Percentiles rank a stretch among this genome's conserved stretches.
phyloP scores from a whole-genome alignment of 2,797 vertebrate species.

The Phoebastria nigripes region DNA sequence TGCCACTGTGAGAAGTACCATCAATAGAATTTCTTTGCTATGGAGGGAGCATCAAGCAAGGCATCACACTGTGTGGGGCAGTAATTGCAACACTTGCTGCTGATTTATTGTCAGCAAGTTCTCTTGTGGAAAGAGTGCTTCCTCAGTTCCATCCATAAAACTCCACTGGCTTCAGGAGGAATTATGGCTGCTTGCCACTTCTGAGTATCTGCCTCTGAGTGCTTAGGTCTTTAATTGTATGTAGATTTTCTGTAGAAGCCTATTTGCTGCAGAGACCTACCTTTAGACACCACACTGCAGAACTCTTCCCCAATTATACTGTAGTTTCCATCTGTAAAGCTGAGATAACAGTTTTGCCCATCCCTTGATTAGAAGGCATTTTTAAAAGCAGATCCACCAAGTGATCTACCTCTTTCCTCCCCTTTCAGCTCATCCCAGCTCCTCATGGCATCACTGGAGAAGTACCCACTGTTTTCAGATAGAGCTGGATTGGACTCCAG shows the following conservation, averaged over 20 bases:
- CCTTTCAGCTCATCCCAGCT: neutral
- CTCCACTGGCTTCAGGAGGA: conserved; percentile 16
- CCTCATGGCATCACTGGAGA: neutral
- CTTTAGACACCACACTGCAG: neutral
- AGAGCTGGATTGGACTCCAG: neutral
- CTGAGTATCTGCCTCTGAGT: conserved; percentile 14
- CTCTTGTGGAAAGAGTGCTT: conserved; percentile 19
- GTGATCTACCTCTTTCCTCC: neutral
- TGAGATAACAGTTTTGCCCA: neutral
- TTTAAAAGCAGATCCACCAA: neutral
- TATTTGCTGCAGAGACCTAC: neutral
- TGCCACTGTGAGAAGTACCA: conserved; percentile 40
- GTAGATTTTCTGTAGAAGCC: neutral
- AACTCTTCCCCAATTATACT: neutral
- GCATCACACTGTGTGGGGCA: conserved; percentile 14
- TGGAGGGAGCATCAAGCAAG: conserved; percentile 33
- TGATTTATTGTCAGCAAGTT: conserved; percentile 57
- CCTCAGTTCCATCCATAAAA: conserved; percentile 25
- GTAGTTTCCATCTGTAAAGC: neutral
- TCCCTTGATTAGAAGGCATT: neutral
- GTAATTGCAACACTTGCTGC: conserved; percentile 46
- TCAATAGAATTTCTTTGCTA: conserved; percentile 47
- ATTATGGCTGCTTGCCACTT: conserved; percentile 25
- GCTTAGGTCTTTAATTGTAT: neutral
- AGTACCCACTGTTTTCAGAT: neutral